These are phyloP conservation scores for Percopsis omiscomaycus DNA, from an alignment of 2,797 vertebrate species.

Conservation along the genomic window DNA sequence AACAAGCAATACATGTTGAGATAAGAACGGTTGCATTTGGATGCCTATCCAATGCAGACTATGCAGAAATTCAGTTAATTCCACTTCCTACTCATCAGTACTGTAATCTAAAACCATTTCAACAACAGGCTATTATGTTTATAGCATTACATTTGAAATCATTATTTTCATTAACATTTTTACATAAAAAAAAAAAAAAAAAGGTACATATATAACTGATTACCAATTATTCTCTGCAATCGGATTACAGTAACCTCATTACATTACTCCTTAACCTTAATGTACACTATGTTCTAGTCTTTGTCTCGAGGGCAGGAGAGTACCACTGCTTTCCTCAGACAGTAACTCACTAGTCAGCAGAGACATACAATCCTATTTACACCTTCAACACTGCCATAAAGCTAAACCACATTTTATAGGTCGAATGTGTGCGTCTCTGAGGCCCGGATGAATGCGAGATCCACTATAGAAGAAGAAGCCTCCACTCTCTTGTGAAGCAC, in stretches of 20 bases:
- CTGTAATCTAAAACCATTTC: no score
- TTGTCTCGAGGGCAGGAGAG: neutral
- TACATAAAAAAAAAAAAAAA: neutral
- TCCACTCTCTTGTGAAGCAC: no score
- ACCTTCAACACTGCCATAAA: neutral
- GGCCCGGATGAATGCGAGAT: neutral
- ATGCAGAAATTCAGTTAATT: no score
- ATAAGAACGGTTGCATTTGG: no score
- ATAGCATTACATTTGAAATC: no score
- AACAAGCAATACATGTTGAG: no score
- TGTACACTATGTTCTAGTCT: neutral
- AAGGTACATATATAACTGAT: neutral
- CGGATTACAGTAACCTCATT: neutral
- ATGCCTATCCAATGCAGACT: no score
- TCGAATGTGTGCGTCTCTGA: neutral
- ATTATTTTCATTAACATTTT: neutral
- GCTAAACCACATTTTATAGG: neutral
- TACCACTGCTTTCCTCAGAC: slow-evolving; percentile 5
- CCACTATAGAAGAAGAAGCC: slow-evolving; percentile 6
- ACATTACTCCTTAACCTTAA: neutral
- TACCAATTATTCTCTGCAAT: neutral
- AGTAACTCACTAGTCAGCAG: neutral
- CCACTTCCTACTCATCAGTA: no score
- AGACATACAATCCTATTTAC: slow-evolving; percentile 9
- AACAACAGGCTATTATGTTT: no score